Percentiles rank a stretch among this genome's conserved stretches.
Conservation (phyloP, 1,140 invertebrate genomes). For the Atta colombica region DNA sequence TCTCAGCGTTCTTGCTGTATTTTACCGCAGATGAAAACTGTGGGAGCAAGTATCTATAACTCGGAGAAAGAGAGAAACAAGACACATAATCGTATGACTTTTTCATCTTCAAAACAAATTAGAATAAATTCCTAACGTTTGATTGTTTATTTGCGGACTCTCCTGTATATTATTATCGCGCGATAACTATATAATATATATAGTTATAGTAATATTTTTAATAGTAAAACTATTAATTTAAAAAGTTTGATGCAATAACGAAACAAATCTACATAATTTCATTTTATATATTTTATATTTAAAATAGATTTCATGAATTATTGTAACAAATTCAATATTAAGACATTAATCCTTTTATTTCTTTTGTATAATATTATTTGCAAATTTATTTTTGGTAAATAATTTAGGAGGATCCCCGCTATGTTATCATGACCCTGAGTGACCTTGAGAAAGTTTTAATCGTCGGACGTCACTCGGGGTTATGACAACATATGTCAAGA, state of each 20-base stretch:
- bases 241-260: background rate
- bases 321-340: background rate
- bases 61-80: background rate
- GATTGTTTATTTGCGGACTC: constrained; percentile 23
- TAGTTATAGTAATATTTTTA: constrained; percentile 45
- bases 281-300: constrained; percentile 19
- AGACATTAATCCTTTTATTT: background rate
- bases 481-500: too few species aligned
- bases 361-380: background rate
- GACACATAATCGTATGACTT: background rate
- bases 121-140: background rate
- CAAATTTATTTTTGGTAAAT: background rate
- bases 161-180: background rate
- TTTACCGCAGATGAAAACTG: background rate
- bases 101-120: background rate
- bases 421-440: too few species aligned
- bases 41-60: background rate
- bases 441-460: too few species aligned
- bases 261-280: constrained; percentile 4
- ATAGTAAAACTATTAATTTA: constrained; percentile 40
- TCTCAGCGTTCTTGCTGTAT: background rate
- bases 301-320: background rate
- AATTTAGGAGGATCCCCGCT: background rate
- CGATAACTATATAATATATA: constrained; percentile 14
- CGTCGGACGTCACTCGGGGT: too few species aligned